Conservation (phyloP, 2,113 vertebrate genomes). For the Gasterosteus nipponicus region DNA sequence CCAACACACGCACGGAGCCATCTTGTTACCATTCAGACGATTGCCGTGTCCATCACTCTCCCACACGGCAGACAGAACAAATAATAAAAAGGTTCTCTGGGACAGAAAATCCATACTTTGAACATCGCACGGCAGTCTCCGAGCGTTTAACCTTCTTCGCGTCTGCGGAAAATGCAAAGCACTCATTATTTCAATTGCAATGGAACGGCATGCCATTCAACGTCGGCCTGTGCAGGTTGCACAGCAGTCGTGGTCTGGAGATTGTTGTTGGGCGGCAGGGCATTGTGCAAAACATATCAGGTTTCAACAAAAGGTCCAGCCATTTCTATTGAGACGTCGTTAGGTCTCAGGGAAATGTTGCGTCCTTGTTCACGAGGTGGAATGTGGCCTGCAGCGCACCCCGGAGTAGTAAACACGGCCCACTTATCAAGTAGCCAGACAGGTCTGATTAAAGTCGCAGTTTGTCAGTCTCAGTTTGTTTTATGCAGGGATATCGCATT, state of each 20-base stretch:
- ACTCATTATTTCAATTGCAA: conserved; percentile 1
- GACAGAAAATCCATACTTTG: conserved; percentile 58
- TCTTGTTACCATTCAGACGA: conserved; percentile 40
- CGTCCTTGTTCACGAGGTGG: conserved; percentile 9
- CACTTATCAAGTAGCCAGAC: not conserved
- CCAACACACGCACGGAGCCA: not conserved
- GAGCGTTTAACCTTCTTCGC: conserved; percentile 1
- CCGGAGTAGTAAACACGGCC: conserved; percentile 1
- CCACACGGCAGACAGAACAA: conserved; percentile 43
- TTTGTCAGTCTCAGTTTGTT: conserved; percentile 9
- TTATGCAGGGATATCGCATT: conserved; percentile 21
- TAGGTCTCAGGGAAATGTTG: conserved; percentile 6
- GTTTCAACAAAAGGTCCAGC: conserved; percentile 12
- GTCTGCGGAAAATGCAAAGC: conserved; percentile 21
- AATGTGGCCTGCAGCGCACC: not conserved
- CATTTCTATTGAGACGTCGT: conserved; percentile 18
- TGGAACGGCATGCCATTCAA: not conserved
- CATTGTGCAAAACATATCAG: not conserved
- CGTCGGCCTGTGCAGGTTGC: not conserved
- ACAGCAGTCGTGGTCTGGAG: not conserved
- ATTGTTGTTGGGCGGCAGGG: not conserved
- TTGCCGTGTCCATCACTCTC: conserved; percentile 32
- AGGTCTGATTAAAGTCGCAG: conserved; percentile 24
- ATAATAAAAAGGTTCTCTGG: conserved; percentile 49
- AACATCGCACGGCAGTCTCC: conserved; percentile 25